These are phyloP conservation scores for Lymantria monacha DNA, from an alignment of 2,888 invertebrate genomes.

Conservation along the genomic window DNA sequence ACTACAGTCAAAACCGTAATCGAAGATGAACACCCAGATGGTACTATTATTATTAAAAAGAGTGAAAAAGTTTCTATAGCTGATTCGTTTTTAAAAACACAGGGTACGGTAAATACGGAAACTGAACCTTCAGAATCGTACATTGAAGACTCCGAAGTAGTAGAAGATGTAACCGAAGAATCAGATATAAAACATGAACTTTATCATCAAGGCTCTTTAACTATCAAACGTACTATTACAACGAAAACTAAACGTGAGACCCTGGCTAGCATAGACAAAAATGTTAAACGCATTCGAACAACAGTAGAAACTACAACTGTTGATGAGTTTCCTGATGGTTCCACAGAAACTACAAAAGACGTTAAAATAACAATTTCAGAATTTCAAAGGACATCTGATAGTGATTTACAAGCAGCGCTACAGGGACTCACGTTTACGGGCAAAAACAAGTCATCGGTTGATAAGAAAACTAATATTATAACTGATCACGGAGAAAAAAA, in stretches of 20 bases:
- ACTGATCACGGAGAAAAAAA: constrained; percentile 70
- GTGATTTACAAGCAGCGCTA: constrained; percentile 70
- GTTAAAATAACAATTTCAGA: constrained; percentile 78
- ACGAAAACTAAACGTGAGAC: constrained; percentile 75
- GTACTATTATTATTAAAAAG: constrained; percentile 64
- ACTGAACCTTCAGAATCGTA: constrained; percentile 45
- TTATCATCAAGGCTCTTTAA: constrained; percentile 53
- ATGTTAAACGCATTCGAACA: constrained; percentile 81
- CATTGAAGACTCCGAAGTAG: constrained; percentile 57
- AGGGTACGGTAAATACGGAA: constrained; percentile 34
- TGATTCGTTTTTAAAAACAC: constrained; percentile 52
- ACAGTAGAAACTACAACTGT: constrained; percentile 78
- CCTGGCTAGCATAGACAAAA: constrained; percentile 72
- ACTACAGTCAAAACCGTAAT: constrained; percentile 54
- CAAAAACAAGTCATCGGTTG: constrained; percentile 66
- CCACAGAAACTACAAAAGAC: constrained; percentile 80
- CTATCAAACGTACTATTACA: constrained; percentile 67
- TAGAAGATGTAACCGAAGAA: constrained; percentile 68
- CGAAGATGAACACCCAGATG: constrained; percentile 71
- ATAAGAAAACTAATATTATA: constrained; percentile 76
- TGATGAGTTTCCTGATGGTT: constrained; percentile 77
- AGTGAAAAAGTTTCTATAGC: constrained; percentile 70
- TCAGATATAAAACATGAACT: constrained; percentile 66
- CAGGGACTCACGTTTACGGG: constrained; percentile 67
- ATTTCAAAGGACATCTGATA: constrained; percentile 72